phyloP scores from a whole-genome alignment of 2,797 vertebrate genomes.

The Lacerta agilis region DNA sequence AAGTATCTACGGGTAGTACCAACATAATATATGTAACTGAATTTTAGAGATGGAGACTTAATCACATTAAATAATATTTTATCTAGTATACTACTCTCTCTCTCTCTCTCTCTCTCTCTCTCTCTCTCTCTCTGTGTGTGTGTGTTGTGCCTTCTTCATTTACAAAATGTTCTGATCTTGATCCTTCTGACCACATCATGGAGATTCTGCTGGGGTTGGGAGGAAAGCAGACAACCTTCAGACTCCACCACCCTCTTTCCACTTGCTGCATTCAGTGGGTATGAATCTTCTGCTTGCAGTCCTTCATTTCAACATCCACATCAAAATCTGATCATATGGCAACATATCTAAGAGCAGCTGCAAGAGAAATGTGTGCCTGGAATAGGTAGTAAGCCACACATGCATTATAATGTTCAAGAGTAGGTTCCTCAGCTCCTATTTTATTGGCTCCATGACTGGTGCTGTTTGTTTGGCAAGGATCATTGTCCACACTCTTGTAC shows the following conservation, averaged over 20 bases:
- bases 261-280: neutral
- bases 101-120: too few relatives aligned
- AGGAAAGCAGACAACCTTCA: neutral
- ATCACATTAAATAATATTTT: neutral
- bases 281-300: neutral
- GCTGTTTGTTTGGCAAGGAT: neutral
- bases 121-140: too few relatives aligned
- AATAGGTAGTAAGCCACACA: neutral
- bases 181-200: too few relatives aligned
- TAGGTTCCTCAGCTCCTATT: neutral
- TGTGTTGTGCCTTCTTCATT: neutral
- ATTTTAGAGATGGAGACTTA: neutral
- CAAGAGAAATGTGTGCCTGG: neutral
- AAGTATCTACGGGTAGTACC: neutral
- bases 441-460: neutral
- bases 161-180: neutral
- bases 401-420: neutral
- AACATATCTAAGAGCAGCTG: neutral
- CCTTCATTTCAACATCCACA: neutral
- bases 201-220: neutral
- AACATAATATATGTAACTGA: neutral
- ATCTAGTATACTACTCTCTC: neutral
- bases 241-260: neutral
- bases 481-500: neutral
- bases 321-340: neutral